Percentiles rank a stretch among this genome's conserved stretches.
phyloP scores from a whole-genome alignment of 2,888 invertebrate genomes.

The Beris morrisii region DNA sequence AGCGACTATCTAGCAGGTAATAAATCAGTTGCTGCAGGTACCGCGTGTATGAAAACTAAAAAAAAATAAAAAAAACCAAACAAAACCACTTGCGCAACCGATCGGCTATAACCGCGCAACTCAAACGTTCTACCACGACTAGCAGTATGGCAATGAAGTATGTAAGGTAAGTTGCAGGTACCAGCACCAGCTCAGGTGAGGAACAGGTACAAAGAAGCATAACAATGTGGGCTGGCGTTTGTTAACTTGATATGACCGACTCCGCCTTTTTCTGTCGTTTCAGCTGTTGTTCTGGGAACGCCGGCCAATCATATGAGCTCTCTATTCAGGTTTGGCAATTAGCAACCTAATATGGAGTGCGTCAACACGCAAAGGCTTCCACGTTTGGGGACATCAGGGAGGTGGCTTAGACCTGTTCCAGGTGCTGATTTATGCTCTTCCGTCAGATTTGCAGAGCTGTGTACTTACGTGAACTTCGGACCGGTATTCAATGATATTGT shows the following conservation, averaged over 20 bases:
- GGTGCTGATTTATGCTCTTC: constrained; percentile 26
- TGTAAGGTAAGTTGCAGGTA: constrained; percentile 18
- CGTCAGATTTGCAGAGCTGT: neutral
- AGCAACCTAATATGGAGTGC: constrained; percentile 30
- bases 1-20: too few species aligned
- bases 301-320: constrained; percentile 17
- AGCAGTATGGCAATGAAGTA: constrained; percentile 8
- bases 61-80: constrained; percentile 1
- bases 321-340: neutral
- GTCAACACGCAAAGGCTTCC: constrained; percentile 11
- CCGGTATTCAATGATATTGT: constrained; percentile 1
- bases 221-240: neutral
- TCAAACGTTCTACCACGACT: constrained; percentile 31
- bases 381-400: constrained; percentile 20
- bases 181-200: constrained; percentile 19
- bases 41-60: neutral
- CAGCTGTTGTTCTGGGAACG: constrained; percentile 1
- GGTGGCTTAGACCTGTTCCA: constrained; percentile 10
- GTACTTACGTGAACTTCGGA: neutral
- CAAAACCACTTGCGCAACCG: constrained; percentile 10
- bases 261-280: constrained; percentile 7
- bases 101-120: constrained; percentile 28
- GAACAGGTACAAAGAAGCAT: constrained; percentile 27
- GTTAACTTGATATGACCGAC: constrained; percentile 1
- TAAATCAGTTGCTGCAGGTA: too few species aligned